Evolutionary conservation across 2,113 vertebrate species (phyloP).

Genomic region (Rhineura floridana): DNA sequence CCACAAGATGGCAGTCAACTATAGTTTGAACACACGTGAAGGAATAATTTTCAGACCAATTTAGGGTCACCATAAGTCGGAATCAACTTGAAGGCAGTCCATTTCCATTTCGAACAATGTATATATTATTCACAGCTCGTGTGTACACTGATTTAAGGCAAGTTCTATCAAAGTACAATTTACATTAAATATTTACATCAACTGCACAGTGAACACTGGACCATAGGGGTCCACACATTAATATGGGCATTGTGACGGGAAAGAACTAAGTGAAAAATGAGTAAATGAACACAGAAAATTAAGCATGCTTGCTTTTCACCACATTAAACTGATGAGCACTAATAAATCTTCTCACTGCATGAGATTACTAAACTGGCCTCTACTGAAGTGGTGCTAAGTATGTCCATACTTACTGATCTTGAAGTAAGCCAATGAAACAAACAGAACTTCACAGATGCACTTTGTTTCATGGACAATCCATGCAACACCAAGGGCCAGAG

Average conservation of each 20-base stretch:
- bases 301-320: neutral
- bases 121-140: neutral
- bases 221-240: neutral
- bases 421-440: no score
- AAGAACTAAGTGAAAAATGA: neutral
- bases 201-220: neutral
- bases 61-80: no score
- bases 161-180: neutral
- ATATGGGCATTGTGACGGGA: neutral
- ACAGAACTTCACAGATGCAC: neutral
- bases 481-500: neutral
- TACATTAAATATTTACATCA: neutral
- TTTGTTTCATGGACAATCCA: neutral
- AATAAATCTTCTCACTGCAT: neutral
- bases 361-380: neutral
- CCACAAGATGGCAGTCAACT: slow-evolving; percentile 23
- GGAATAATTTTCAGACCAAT: neutral
- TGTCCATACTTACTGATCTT: neutral
- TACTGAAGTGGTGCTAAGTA: neutral
- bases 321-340: neutral
- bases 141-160: neutral
- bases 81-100: no score
- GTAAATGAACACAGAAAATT: neutral
- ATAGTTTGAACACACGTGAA: neutral
- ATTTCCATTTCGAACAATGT: no score